Percentiles rank a stretch among this genome's conserved stretches.
These are phyloP conservation scores for Sylvietta virens DNA, from an alignment of 2,113 vertebrate genomes.

Conservation along the genomic window DNA sequence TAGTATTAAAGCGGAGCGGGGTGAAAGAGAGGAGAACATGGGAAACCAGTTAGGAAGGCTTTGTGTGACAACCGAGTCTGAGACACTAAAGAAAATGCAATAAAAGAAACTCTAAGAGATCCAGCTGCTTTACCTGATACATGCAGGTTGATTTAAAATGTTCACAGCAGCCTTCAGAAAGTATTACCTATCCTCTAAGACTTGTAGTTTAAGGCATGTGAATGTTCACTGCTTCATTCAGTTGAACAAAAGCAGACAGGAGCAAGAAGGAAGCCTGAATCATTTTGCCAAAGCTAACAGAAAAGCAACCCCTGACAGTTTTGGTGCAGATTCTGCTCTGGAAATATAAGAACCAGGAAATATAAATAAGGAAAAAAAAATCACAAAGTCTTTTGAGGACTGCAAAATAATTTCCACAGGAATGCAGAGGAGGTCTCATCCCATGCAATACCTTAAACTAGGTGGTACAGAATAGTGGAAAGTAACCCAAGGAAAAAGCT, in stretches of 20 bases:
- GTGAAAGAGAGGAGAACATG: background rate
- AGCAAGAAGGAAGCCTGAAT: background rate
- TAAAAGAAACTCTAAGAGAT: background rate
- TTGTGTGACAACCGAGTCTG: background rate
- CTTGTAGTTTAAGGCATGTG: background rate
- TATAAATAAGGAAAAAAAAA: background rate
- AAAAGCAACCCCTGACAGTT: background rate
- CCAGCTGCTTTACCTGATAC: background rate
- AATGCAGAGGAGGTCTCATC: background rate
- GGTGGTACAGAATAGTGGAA: background rate
- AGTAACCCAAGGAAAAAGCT: background rate
- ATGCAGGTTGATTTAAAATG: background rate
- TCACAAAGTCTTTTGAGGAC: background rate
- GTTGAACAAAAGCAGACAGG: background rate
- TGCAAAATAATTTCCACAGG: conserved; percentile 17
- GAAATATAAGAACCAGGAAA: background rate
- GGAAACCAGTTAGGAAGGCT: background rate
- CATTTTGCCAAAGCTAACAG: background rate
- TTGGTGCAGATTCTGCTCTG: background rate
- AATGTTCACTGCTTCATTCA: background rate
- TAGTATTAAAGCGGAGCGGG: background rate
- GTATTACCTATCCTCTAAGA: background rate
- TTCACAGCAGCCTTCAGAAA: background rate
- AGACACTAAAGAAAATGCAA: background rate
- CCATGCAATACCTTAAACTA: background rate